Conservation (phyloP, 2,113 vertebrate genomes). For the Chascanopsetta lugubris region DNA sequence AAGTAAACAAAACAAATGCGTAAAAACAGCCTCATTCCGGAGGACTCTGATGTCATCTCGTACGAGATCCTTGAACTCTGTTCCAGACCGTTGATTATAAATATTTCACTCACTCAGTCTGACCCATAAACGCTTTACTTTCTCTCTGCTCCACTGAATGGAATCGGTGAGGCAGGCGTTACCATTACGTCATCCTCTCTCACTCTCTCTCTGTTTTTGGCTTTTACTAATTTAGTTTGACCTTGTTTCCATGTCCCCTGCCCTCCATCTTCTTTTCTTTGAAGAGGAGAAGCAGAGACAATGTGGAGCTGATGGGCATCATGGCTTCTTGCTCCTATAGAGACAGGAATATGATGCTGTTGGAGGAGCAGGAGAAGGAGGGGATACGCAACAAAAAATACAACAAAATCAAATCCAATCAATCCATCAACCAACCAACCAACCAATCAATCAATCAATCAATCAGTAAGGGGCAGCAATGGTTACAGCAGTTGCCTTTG, state of each 20-base stretch:
- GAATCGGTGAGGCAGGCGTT: conserved; percentile 31
- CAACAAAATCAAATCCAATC: too few species aligned
- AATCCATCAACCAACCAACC: too few species aligned
- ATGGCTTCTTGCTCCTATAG: conserved; percentile 17
- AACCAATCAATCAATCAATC: too few species aligned
- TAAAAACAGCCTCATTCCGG: not conserved
- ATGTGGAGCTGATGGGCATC: conserved; percentile 3
- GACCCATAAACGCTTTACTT: conserved; percentile 15
- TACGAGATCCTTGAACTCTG: not conserved
- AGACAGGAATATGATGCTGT: conserved; percentile 25
- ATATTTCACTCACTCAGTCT: not conserved
- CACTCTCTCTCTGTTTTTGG: conserved; percentile 24
- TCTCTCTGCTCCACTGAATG: conserved; percentile 32
- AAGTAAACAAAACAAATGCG: too few species aligned
- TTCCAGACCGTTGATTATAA: not conserved
- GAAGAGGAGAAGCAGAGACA: conserved; percentile 34
- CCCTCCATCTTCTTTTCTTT: conserved; percentile 11
- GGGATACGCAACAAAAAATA: not conserved
- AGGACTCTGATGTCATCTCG: not conserved
- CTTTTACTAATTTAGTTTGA: conserved; percentile 62
- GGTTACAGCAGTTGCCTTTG: too few species aligned
- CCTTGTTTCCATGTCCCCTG: conserved; percentile 38
- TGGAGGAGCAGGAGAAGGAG: not conserved
- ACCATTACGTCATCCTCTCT: too few species aligned
- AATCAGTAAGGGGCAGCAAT: too few species aligned